phyloP scores from a whole-genome alignment of 2,888 invertebrate genomes.

The Hedya salicella region DNA sequence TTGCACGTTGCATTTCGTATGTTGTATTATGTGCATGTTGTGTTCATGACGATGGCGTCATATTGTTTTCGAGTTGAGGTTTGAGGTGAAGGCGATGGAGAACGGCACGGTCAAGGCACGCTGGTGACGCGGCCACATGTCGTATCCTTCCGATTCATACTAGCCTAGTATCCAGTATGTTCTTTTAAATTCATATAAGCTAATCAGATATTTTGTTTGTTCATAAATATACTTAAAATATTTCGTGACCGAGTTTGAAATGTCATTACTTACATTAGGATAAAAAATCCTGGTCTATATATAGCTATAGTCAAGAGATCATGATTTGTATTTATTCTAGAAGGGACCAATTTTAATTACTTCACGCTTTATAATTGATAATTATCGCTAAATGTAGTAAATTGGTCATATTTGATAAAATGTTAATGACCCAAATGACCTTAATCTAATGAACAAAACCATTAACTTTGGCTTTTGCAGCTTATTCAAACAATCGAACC shows the following conservation, averaged over 20 bases:
- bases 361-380: neutral
- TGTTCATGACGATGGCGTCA: neutral
- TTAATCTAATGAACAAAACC: neutral
- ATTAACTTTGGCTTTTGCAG: neutral
- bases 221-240: neutral
- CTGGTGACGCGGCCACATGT: constrained; percentile 44
- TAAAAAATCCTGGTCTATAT: neutral
- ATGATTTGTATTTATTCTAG: neutral
- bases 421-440: neutral
- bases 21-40: neutral
- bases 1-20: too few species aligned
- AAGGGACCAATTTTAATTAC: neutral
- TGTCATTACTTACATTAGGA: neutral
- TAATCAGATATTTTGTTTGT: neutral
- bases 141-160: constrained; percentile 52
- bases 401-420: neutral
- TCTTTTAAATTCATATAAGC: neutral
- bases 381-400: neutral
- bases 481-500: neutral
- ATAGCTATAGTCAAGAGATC: neutral
- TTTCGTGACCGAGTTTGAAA: neutral
- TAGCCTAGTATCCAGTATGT: constrained; percentile 41
- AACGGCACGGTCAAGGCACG: constrained; percentile 63
- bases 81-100: constrained; percentile 53
- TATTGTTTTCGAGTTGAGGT: constrained; percentile 14